Evolutionary conservation across 2,888 invertebrate genomes (phyloP), one percentile per base, ranked within the genome.

Genomic region (Heliconius ethilla): DNA sequence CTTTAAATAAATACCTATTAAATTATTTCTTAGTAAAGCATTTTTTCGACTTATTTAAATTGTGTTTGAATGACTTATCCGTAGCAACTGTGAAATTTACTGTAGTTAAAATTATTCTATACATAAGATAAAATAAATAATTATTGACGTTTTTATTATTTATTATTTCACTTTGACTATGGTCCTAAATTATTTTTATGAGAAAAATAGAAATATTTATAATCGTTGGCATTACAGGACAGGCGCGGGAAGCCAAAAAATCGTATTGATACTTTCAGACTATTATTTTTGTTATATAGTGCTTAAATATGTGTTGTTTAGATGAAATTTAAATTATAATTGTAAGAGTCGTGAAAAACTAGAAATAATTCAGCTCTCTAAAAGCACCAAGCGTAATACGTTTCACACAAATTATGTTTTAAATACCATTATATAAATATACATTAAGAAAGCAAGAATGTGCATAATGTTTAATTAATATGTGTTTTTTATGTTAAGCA

Each of bases 401-500:
- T 51, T 51, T 6, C 18, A 18, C 18, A 51, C 45, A 45, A 45
- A 45, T 6, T 9, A 22, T 55, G 9, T 22, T 22, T 55, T 59
- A 10, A 59, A 59, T 59, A n/a, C 18, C 7, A n/a, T 59, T n/a
- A 59, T 59, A 59, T 59, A 59, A 59, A 59, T 59, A n/a, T 51
- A 18, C 15, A n/a, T n/a, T 59, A 59, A 59, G 22, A n/a, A 59
- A n/a, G 9, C 3, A 59, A 59, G n/a, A 55, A 22, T 55, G 10
- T n/a, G 3, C 18, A n/a, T 59, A 22, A 59, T 18, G 22, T 11
- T 10, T 25, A 62, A 62, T 25, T 6, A 67, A 67, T 67, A 67
- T n/a, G 6, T 40, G 33, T 70, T 33, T 55, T 59, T 72, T n/a
- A 66, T 81, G 77, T 65, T 75, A 76, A 79, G 67, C 78, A 75